Base-by-base conservation (phyloP, 2,797 vertebrate genomes). In the Ptychadena robeensis region DNA sequence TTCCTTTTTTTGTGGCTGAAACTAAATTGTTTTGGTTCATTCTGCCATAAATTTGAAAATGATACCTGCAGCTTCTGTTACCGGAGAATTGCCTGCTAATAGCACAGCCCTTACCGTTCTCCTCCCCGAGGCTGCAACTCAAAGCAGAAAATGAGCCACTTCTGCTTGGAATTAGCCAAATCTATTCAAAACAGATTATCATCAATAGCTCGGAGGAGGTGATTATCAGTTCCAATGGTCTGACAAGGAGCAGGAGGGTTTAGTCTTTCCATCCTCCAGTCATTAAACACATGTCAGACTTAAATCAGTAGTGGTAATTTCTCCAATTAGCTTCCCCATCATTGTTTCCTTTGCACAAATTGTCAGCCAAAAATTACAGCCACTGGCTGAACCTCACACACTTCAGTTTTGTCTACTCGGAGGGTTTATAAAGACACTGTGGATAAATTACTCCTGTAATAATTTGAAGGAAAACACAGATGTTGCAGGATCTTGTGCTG, bases 261-360 rank as follows among this genome's bases (percentile, higher is more conserved):
- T 93, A 93, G 88, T 78, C 87, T 91, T 93, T 92, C 92, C 92
- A 91, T 90, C 90, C 83, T 90, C 87, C 82, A 48, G 78, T 93
- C 91, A 94, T 94, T 94, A 94, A 86, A 88, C 85, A 89, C 89
- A 93, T 92, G 92, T 94, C 93, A 93, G 86, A 90, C 87, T 86
- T 86, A 27, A 87, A 91, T 89, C 85, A 92, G 90, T 90, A 92
- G 86, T 87, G 89, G 90, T 90, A 95, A 94, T 95, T 96, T 91
- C 91, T 93, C 91, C 93, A 93, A 92, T 96, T 94, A 93, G 83
- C 82, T 86, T 86, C 76, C 79, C 89, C 93, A 93, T 94, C 92
- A 95, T 94, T 92, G 91, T 94, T 95, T 95, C 93, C 93, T 93
- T 92, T 91, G 87, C 90, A 92, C 91, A 91, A 91, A 92, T 88